phyloP scores from a whole-genome alignment of 1,140 invertebrate species.

The Bursaphelenchus mucronatus region DNA sequence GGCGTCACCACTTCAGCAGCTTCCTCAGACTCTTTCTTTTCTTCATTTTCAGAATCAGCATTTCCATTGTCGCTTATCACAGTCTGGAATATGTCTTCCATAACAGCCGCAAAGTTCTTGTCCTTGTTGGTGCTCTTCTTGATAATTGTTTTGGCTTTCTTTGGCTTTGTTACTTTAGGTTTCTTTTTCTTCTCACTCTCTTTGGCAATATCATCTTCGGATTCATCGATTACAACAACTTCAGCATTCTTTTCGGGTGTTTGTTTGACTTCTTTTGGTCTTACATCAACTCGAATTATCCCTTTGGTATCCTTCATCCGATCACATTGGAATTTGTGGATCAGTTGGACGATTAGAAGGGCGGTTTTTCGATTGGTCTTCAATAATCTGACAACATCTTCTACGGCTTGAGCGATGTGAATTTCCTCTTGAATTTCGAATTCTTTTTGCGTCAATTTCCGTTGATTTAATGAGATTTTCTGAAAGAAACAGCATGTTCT shows the following conservation, averaged over 20 bases:
- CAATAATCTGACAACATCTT: conserved; percentile 16
- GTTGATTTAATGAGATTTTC: no score
- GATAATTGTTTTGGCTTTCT: conserved; percentile 3
- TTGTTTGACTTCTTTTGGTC: conserved; percentile 1
- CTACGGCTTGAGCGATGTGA: conserved; percentile 13
- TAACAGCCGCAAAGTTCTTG: conserved; percentile 8
- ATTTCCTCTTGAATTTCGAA: conserved; percentile 16
- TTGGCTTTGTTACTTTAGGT: background rate
- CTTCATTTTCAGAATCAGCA: no score
- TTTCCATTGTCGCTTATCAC: conserved; percentile 6
- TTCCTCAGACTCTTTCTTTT: no score
- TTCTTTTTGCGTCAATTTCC: background rate
- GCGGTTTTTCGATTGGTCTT: conserved; percentile 14
- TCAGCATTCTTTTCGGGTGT: background rate
- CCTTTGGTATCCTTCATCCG: conserved; percentile 9
- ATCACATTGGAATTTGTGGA: conserved; percentile 25
- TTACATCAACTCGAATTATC: background rate
- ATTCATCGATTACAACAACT: conserved; percentile 19
- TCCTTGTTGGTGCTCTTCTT: conserved; percentile 12
- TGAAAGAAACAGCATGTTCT: no score
- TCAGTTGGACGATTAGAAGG: conserved; percentile 14
- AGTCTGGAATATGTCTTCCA: conserved; percentile 20
- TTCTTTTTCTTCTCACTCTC: background rate
- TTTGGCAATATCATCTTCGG: conserved; percentile 12
- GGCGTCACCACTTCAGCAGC: no score